phyloP scores from a whole-genome alignment of 2,113 vertebrate genomes.

The Puffinus mauretanicus region DNA sequence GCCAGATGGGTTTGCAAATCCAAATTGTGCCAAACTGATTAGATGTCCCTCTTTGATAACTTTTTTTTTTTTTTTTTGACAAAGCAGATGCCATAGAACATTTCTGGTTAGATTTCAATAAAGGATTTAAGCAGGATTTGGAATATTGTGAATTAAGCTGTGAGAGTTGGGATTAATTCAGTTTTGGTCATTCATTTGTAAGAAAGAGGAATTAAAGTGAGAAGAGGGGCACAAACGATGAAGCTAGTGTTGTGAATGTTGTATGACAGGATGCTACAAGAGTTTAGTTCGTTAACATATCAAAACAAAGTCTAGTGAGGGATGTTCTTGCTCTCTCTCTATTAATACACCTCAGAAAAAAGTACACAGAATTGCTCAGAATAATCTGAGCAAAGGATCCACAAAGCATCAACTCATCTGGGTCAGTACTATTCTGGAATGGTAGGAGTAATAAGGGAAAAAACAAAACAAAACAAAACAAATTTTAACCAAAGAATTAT shows the following conservation, averaged over 20 bases:
- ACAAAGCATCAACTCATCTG: neutral
- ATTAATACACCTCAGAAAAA: neutral
- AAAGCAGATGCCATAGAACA: neutral
- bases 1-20: neutral
- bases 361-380: neutral
- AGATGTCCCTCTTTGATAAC: neutral
- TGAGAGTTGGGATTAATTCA: neutral
- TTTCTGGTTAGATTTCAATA: neutral
- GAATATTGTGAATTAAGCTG: neutral
- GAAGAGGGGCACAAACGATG: neutral
- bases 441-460: neutral
- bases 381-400: neutral
- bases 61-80: neutral
- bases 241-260: neutral
- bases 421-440: neutral
- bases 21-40: neutral
- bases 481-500: neutral
- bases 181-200: neutral
- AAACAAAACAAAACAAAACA: neutral
- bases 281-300: neutral
- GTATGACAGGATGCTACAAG: neutral
- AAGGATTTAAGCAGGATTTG: neutral
- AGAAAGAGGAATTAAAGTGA: neutral
- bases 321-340: neutral
- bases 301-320: neutral